Evolutionary conservation across 2,113 vertebrate genomes (phyloP), one percentile per base, ranked within the genome.

Genomic region (Platichthys flesus): DNA sequence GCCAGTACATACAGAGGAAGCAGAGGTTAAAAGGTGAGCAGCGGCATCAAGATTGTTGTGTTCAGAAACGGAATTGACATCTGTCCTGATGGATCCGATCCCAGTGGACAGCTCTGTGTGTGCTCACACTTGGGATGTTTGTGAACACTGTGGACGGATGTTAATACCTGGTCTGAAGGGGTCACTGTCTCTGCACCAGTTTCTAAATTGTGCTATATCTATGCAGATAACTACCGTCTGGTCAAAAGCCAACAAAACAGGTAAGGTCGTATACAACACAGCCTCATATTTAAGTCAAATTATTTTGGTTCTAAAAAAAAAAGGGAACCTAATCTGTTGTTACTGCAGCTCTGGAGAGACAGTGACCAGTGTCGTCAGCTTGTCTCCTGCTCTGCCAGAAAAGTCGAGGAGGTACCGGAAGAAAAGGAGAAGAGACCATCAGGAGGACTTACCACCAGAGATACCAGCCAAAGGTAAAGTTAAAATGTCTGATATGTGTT

Each of bases 231-330:
- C 85, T 96, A 97, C 91, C 95, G 95, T 91, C 91, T 98, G 93
- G 96, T 98, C 91, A 97, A 97, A 92, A 96, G 95, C 24, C 94
- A 96, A 2, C 96, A 97, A 76, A 97, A 96, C 95, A 98, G 97
- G 97, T 97, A 93, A 12, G 40, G 1, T 42, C 2, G 3, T 42
- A 42, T 3, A 40, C 2, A 40, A 40, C 40, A 12, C 40, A 40
- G 10, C 10, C 12, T 42, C 40, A 42, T 10, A 37, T 9, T 37
- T 9, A 9, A 42, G 40, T 12, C 2, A 3, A 42, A 13, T 42
- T 12, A 2, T 42, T 42, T 42, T 13, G 3, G 40, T 42, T 42
- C 2, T 13, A 12, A 42, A 42, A 40, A 42, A 42, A 42, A 13
- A 13, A 42, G 10, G 3, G 3, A 81, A 61, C 3, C 1, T 76